A percentile compares a stretch with the other conserved stretches of the same genome.
These are phyloP conservation scores for Muscicapa adusta DNA, from an alignment of 2,113 vertebrate species.

Conservation along the genomic window DNA sequence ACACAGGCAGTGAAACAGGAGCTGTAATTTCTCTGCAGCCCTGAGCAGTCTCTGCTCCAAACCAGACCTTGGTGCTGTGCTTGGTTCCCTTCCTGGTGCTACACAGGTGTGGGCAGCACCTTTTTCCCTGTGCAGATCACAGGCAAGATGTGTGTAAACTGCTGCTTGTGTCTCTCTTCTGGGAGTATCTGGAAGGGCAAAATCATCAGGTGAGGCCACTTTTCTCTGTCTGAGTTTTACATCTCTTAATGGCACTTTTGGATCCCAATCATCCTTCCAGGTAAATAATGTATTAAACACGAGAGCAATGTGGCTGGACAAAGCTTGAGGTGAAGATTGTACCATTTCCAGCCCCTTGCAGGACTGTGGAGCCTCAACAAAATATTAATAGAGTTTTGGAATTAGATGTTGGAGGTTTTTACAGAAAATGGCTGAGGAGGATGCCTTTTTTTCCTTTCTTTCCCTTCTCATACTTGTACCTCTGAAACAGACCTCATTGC, in stretches of 20 bases:
- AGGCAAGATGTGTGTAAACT: background rate
- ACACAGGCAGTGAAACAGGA: background rate
- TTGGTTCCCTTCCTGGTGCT: background rate
- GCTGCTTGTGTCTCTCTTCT: background rate
- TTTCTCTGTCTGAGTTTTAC: background rate
- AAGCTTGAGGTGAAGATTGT: background rate
- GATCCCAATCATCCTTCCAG: background rate
- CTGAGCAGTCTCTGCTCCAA: background rate
- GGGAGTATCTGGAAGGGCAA: background rate
- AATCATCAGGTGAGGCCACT: background rate
- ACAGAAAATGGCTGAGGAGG: slow-evolving; percentile 9
- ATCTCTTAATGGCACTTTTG: background rate
- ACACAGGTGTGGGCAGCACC: fast-evolving
- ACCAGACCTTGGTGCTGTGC: background rate
- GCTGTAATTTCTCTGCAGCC: background rate
- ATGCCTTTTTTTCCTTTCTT: background rate
- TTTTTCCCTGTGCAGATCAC: fast-evolving
- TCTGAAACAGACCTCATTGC: background rate
- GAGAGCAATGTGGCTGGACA: background rate
- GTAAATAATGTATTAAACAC: background rate
- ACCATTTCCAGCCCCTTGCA: background rate
- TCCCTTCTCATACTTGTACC: background rate
- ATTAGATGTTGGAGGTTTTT: background rate
- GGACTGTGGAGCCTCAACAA: background rate
- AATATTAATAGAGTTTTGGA: background rate